Percentiles rank a stretch among this genome's conserved stretches.
Evolutionary conservation across 2,797 vertebrate species (phyloP).

Genomic region (Semotilus atromaculatus): DNA sequence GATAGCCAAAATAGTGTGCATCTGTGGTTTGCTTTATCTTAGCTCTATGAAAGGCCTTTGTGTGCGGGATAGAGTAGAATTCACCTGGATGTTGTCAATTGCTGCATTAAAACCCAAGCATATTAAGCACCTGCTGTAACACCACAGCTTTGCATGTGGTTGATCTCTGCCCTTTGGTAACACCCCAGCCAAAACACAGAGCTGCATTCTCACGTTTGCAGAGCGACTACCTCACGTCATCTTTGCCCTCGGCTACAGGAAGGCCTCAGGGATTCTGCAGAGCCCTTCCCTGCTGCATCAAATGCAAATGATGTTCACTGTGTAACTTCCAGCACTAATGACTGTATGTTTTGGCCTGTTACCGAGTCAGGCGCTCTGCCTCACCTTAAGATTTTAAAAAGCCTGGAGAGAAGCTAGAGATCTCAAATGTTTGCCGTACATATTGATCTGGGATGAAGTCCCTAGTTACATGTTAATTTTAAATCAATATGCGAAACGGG

Average conservation of each 20-base stretch:
- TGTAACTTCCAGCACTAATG: neutral
- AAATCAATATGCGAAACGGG: neutral
- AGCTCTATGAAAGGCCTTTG: conserved; percentile 54
- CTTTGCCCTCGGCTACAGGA: neutral
- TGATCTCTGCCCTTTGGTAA: conserved; percentile 14
- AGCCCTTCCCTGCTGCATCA: conserved; percentile 2
- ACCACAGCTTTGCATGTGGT: conserved; percentile 63
- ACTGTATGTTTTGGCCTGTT: neutral
- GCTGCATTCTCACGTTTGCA: neutral
- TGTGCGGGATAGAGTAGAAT: conserved; percentile 15
- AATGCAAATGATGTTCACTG: neutral
- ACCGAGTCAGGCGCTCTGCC: neutral
- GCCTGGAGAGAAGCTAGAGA: neutral
- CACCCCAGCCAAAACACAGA: conserved; percentile 11
- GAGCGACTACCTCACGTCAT: neutral
- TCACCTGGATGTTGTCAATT: conserved; percentile 27
- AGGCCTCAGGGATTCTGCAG: neutral
- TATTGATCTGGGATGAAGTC: neutral
- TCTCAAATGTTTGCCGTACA: neutral
- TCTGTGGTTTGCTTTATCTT: conserved; percentile 60
- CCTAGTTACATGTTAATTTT: neutral
- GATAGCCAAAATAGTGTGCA: neutral
- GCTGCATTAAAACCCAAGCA: neutral
- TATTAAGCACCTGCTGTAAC: conserved; percentile 26
- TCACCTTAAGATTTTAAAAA: neutral